Base-by-base conservation (phyloP, 1,140 invertebrate species). In the Anagrus nilaparvatae region DNA sequence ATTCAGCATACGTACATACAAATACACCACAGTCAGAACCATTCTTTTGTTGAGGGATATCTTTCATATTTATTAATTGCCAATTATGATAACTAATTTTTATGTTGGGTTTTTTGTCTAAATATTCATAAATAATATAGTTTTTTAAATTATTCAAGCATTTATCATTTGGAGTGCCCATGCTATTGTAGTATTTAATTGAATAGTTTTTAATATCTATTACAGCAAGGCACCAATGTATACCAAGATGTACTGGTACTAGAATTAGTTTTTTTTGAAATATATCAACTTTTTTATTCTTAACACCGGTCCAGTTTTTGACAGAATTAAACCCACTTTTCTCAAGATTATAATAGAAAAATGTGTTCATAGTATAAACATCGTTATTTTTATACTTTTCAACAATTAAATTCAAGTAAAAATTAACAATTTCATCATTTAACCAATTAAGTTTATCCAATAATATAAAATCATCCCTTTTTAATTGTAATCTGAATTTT, bases 21-120 rank as follows among this genome's bases (percentile, higher is more conserved):
- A 98, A 99, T 67, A 99, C 88, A 3, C 95, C 95, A 67, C 95
- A 99, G 64, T 99, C 95, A 59, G 84, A 89, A 13, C 91, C 90
- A 67, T 99, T 99, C 77, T 86, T 85, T 67, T 99, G 95, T 51
- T 87, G 83, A 0, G 96, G 96, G 51, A 96, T 91, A 58, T 91
- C 79, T 70, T 72, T 72, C 8, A 81, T 70, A 54, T 72, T 77
- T 49, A 80, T 73, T 7, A 78, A 66, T 20, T 59, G 71, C 80
- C 90, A 97, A 6, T 74, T 76, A n/a, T n/a, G n/a, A n/a, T n/a
- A n/a, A n/a, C n/a, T n/a, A n/a, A n/a, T n/a, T n/a, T n/a, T n/a
- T n/a, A n/a, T n/a, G n/a, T n/a, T n/a, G 17, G 55, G 70, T 59
- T 89, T 93, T 54, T 97, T 97, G 54, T 97, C 91, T 33, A 78